Evolutionary conservation across 1,140 invertebrate genomes (phyloP).

Genomic region (Dendrolimus kikuchii): DNA sequence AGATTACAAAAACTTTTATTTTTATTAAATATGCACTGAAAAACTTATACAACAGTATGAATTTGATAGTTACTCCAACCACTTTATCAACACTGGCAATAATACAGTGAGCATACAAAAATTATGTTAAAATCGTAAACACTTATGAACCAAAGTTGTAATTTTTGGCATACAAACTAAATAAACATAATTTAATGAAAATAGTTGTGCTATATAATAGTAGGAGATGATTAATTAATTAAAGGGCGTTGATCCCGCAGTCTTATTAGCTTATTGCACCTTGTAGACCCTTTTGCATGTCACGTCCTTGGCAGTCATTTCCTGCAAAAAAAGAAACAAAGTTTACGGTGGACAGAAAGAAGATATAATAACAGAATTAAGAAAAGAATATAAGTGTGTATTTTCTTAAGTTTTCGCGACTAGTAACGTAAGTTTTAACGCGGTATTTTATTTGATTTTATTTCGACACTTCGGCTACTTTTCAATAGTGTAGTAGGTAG

Average conservation of each 20-base stretch:
- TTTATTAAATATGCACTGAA: conserved; percentile 65
- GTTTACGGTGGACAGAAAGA: not conserved
- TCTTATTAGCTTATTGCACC: conserved; percentile 65
- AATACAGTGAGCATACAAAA: conserved; percentile 29
- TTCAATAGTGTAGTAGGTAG: too few relatives aligned
- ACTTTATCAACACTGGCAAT: conserved; percentile 28
- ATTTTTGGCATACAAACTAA: conserved; percentile 14
- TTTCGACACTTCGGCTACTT: too few relatives aligned
- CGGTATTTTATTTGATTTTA: too few relatives aligned
- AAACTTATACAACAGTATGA: conserved; percentile 55
- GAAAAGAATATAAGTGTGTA: too few relatives aligned
- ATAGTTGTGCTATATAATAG: conserved; percentile 54
- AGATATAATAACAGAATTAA: too few relatives aligned
- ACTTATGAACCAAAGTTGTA: conserved; percentile 24
- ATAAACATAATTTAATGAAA: conserved; percentile 42
- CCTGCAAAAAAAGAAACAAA: conserved; percentile 64
- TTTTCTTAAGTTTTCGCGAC: too few relatives aligned
- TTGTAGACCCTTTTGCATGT: conserved; percentile 84
- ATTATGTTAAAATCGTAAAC: conserved; percentile 22
- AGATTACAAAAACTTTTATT: conserved; percentile 36
- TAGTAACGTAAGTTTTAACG: too few relatives aligned
- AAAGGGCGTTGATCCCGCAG: conserved; percentile 45
- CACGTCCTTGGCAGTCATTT: conserved; percentile 80
- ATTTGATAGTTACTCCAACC: conserved; percentile 20
- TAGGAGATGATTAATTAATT: conserved; percentile 25